A percentile compares a stretch with the other conserved stretches of the same genome.
Evolutionary conservation across 64 coral and sea anemone species (phyloP).

Genomic region (Exaiptasia diaphana): DNA sequence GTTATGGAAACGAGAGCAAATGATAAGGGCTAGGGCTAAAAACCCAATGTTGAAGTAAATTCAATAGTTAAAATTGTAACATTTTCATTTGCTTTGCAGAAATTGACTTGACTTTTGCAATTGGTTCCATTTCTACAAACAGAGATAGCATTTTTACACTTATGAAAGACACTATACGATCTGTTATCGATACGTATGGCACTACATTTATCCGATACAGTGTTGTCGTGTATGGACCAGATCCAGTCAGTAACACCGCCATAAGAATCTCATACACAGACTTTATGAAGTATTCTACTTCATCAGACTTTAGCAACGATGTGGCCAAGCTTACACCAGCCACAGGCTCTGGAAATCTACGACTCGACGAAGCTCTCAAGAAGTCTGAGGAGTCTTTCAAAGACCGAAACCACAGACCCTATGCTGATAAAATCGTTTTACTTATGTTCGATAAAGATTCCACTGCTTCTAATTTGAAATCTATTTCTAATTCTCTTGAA

Average conservation of each 20-base stretch:
- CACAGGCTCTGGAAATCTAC: neutral
- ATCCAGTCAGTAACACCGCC: neutral
- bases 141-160: constrained; percentile 8
- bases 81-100: constrained; percentile 16
- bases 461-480: constrained; percentile 1
- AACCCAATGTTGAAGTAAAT: too few relatives aligned
- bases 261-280: neutral
- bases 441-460: constrained; percentile 71
- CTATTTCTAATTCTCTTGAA: constrained; percentile 39
- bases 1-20: too few relatives aligned
- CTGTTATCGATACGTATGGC: constrained; percentile 43
- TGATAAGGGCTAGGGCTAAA: too few relatives aligned
- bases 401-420: constrained; percentile 12
- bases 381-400: neutral
- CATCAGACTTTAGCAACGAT: neutral
- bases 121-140: constrained; percentile 21
- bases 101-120: constrained; percentile 50
- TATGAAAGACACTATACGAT: constrained; percentile 24
- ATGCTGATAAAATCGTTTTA: constrained; percentile 55
- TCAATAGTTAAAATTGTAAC: too few relatives aligned
- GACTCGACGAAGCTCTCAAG: constrained; percentile 1
- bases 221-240: constrained; percentile 29
- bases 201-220: constrained; percentile 38
- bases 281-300: neutral
- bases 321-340: neutral